Evolutionary conservation across 2,888 invertebrate species (phyloP).

Genomic region (Portevinia maculata): DNA sequence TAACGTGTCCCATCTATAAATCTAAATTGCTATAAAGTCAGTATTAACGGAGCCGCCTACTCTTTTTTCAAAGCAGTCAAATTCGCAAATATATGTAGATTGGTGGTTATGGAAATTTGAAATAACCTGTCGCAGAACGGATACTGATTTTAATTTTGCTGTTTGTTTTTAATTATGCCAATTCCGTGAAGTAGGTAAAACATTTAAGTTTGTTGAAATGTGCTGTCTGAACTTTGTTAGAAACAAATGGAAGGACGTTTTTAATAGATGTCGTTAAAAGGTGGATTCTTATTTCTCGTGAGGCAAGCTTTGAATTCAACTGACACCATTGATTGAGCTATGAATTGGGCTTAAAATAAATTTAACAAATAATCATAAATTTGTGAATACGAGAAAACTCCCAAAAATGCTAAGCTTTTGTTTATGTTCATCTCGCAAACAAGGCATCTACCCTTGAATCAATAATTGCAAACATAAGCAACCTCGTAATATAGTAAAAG

Average conservation of each 20-base stretch:
- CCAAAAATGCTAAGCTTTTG: no score
- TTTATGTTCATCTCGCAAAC: no score
- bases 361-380: no score
- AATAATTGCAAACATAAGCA: no score
- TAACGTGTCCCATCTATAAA: slow-evolving; percentile 20
- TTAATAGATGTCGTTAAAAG: no score
- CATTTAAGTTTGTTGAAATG: slow-evolving; percentile 3
- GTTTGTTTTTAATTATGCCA: slow-evolving; percentile 52
- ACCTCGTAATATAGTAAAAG: no score
- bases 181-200: slow-evolving; percentile 3
- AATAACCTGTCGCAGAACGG: background rate
- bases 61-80: slow-evolving; percentile 13
- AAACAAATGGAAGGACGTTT: background rate
- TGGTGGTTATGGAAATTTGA: slow-evolving; percentile 17
- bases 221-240: background rate
- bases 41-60: slow-evolving; percentile 29
- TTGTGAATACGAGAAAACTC: no score
- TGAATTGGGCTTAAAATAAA: no score
- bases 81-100: slow-evolving; percentile 30
- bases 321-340: no score
- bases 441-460: no score
- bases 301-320: no score
- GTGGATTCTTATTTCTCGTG: no score
- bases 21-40: slow-evolving; percentile 28
- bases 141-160: background rate